These are phyloP conservation scores for Oncorhynchus gorbuscha DNA, from an alignment of 2,113 vertebrate species.

Conservation along the genomic window DNA sequence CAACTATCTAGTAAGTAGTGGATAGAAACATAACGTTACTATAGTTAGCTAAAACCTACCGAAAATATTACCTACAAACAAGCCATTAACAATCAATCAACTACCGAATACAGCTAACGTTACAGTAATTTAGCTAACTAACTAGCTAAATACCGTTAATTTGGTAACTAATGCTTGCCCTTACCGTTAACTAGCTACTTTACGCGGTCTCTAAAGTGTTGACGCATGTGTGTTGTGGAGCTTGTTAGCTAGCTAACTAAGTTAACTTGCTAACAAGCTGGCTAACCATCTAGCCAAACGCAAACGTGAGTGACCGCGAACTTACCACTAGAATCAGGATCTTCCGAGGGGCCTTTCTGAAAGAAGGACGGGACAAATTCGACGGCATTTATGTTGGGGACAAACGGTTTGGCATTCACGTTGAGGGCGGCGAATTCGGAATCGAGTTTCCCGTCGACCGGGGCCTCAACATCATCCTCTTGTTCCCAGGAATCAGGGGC, in stretches of 20 bases:
- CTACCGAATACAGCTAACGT: no score
- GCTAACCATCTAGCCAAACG: slow-evolving; percentile 17
- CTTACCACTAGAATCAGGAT: slow-evolving; percentile 63
- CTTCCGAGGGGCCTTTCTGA: slow-evolving; percentile 54
- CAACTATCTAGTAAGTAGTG: no score
- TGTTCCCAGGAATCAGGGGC: slow-evolving; percentile 98
- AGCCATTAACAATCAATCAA: no score
- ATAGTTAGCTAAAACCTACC: no score
- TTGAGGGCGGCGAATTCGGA: slow-evolving; percentile 83
- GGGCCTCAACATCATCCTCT: slow-evolving; percentile 83
- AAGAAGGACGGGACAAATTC: slow-evolving; percentile 87
- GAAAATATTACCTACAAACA: no score
- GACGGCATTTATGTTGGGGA: slow-evolving; percentile 93
- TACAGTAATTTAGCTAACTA: no score
- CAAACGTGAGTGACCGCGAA: slow-evolving; percentile 54
- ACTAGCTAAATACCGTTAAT: no score
- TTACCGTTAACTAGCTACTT: no score
- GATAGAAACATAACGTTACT: no score
- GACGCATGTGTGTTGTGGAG: neutral
- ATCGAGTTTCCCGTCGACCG: slow-evolving; percentile 78
- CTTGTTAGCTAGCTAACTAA: slow-evolving; percentile 36
- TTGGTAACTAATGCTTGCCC: no score
- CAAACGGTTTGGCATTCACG: slow-evolving; percentile 93
- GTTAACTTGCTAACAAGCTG: slow-evolving; percentile 5
- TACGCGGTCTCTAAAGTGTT: no score